Evolutionary conservation across 2,113 vertebrate genomes (phyloP).

Genomic region (Hystrix brachyura): DNA sequence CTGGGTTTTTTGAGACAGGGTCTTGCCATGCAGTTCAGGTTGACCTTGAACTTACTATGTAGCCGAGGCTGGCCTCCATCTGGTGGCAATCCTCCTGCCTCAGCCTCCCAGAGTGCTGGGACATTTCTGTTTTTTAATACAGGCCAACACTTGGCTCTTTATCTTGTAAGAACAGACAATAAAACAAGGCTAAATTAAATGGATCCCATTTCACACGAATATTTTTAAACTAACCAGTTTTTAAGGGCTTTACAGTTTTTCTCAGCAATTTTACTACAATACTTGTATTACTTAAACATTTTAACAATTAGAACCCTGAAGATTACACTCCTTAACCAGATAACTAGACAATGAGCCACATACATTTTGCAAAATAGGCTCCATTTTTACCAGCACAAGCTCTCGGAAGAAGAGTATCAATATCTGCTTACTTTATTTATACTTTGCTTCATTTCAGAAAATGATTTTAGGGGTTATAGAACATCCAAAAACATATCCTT

Average conservation of each 20-base stretch:
- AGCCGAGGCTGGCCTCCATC: too few species aligned
- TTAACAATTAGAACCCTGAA: conserved; percentile 15
- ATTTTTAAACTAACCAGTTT: neutral
- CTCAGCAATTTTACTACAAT: conserved; percentile 25
- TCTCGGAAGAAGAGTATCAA: neutral
- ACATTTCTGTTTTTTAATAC: neutral
- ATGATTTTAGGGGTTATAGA: neutral
- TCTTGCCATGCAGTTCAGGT: too few species aligned
- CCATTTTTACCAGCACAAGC: neutral
- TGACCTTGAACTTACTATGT: too few species aligned
- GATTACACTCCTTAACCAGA: conserved; percentile 25
- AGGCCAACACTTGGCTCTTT: neutral
- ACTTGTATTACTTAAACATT: neutral
- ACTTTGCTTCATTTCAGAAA: conserved; percentile 12
- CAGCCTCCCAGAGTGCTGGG: too few species aligned
- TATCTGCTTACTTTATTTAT: conserved; percentile 25
- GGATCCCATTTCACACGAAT: neutral
- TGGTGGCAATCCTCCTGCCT: too few species aligned
- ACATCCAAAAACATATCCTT: neutral
- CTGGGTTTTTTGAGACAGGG: neutral
- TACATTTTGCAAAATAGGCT: neutral
- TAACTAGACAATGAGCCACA: neutral
- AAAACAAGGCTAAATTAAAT: conserved; percentile 44
- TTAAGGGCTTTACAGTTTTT: neutral
- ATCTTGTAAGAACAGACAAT: conserved; percentile 26